Base-by-base conservation (phyloP, 2,113 vertebrate species). In the Perca fluviatilis region DNA sequence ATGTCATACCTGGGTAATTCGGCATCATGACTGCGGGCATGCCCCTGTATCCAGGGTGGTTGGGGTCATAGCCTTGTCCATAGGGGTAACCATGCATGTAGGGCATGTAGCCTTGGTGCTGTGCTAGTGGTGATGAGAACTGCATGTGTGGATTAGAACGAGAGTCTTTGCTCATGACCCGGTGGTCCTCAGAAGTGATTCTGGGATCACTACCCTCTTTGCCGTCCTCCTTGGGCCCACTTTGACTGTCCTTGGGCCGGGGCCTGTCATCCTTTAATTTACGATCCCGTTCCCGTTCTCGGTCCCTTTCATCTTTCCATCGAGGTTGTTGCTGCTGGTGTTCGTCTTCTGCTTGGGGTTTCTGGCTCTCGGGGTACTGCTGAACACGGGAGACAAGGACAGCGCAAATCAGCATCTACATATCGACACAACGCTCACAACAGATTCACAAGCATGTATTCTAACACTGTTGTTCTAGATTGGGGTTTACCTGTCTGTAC, bases 21-120 rank as follows among this genome's bases (percentile, higher is more conserved):
- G 98, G 98, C 98, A 99, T 99, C 98, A 99, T 99, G 92, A 99
- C 97, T 0, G 98, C 96, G 57, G 98, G 97, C 97, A 99, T 96
- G 82, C 97, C 96, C 61, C 98, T 96, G 93, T 97, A 99, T 91
- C 98, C 98, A 83, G 98, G 97, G 88, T 99, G 98, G 95, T 86
- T 98, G 91, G 98, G 97, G 93, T 99, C 98, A 6, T 98, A 99
- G 3, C 97, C 96, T 93, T 99, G 98, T 93, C 97, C 97, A 85
- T 99, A 99, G 74, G 98, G 97, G 93, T 99, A 99, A 89, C 98
- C 97, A 15, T 98, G 98, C 97, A 99, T 98, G 92, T 99, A 99
- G 80, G 98, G 98, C 94, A 99, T 97, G 95, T 99, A 99, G 75
- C 98, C 96, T 92, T 99, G 98, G 75, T 99, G 98, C 91, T 99